phyloP scores from a whole-genome alignment of 1,140 invertebrate species.

The Pararge aegeria region DNA sequence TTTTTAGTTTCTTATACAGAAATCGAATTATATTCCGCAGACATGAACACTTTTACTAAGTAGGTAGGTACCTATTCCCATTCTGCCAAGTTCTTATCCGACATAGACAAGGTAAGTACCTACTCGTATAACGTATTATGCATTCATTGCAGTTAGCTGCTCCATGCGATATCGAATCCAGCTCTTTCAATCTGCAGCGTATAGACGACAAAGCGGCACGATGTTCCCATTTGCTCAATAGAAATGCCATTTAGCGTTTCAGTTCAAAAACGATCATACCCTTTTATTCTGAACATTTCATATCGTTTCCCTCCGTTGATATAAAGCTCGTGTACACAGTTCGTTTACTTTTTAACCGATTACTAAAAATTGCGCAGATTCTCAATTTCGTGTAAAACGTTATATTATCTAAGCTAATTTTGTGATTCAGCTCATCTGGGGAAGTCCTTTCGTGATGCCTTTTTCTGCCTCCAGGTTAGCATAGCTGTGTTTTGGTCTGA shows the following conservation, averaged over 20 bases:
- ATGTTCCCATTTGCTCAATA: constrained; percentile 52
- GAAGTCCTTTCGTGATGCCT: too few species aligned
- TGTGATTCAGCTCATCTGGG: too few species aligned
- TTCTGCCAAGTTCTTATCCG: not conserved
- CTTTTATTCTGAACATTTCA: constrained; percentile 34
- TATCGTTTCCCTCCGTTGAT: constrained; percentile 22
- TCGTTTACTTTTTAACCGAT: not conserved
- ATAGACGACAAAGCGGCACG: constrained; percentile 55
- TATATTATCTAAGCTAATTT: too few species aligned
- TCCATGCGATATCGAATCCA: constrained; percentile 51
- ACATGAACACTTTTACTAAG: not conserved
- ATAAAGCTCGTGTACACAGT: constrained; percentile 10
- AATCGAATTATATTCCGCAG: too few species aligned
- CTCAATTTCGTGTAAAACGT: too few species aligned
- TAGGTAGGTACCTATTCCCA: not conserved
- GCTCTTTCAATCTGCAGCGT: constrained; percentile 49
- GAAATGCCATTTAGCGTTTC: constrained; percentile 54
- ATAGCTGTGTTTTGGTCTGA: too few species aligned
- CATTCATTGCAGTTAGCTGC: constrained; percentile 49
- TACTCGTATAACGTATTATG: constrained; percentile 4
- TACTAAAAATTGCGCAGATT: too few species aligned
- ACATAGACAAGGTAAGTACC: not conserved
- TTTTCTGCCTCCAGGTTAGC: too few species aligned
- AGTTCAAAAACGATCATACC: constrained; percentile 47
- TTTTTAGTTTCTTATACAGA: too few species aligned